These are phyloP conservation scores for Melanerpes aurifrons DNA, from an alignment of 2,113 vertebrate species.

Conservation along the genomic window DNA sequence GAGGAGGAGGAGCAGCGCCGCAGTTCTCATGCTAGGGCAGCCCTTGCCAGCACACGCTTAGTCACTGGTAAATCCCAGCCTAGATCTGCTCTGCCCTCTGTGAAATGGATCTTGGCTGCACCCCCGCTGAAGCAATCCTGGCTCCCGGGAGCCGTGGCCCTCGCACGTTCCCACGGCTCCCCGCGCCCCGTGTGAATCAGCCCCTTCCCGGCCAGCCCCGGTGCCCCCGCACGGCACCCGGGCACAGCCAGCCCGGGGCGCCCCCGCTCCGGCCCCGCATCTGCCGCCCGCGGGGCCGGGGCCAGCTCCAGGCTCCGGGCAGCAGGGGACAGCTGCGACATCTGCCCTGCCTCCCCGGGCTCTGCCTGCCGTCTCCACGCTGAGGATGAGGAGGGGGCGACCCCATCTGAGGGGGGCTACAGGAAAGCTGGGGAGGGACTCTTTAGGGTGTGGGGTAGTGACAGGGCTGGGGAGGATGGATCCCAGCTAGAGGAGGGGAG, in stretches of 20 bases:
- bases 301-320: fast-evolving
- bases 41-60: slow-evolving; percentile 76
- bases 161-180: slow-evolving; percentile 75
- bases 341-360: neutral
- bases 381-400: neutral
- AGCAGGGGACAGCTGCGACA: neutral
- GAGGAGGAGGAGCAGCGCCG: neutral
- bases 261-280: fast-evolving
- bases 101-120: slow-evolving; percentile 70
- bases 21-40: slow-evolving; percentile 67
- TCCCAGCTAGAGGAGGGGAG: too few species aligned
- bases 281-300: fast-evolving
- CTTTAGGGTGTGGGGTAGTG: too few species aligned
- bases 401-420: too few species aligned
- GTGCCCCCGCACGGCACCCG: neutral
- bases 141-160: slow-evolving; percentile 72
- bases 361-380: fast-evolving
- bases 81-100: slow-evolving; percentile 60
- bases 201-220: neutral
- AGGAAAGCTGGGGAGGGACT: too few species aligned
- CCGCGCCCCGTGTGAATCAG: slow-evolving; percentile 26
- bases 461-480: too few species aligned
- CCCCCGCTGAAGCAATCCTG: slow-evolving; percentile 65
- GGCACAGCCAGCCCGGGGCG: fast-evolving
- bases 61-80: slow-evolving; percentile 72